Conservation (phyloP, 2,888 invertebrate species). For the Dinocampus coccinellae region DNA sequence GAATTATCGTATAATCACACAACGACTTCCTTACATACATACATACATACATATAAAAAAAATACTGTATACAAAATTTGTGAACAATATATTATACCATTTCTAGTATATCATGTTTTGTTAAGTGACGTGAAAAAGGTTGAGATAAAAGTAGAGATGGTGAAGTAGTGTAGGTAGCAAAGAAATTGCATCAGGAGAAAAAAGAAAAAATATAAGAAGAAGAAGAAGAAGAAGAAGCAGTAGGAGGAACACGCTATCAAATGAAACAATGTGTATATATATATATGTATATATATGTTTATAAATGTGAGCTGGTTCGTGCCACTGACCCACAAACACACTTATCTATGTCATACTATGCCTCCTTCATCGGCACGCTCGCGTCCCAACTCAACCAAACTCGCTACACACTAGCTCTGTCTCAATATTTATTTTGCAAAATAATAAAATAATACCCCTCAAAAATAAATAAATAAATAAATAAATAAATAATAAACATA, state of each 20-base stretch:
- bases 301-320: constrained; percentile 54
- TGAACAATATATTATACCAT: neutral
- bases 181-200: neutral
- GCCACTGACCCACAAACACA: constrained; percentile 68
- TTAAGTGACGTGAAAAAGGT: neutral
- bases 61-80: too few relatives aligned
- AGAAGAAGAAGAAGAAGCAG: neutral
- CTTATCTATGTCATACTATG: constrained; percentile 67
- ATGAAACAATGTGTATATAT: neutral
- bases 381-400: constrained; percentile 18
- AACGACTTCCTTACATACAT: neutral
- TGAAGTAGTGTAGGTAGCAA: neutral
- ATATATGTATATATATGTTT: constrained; percentile 44
- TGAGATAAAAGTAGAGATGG: neutral
- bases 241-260: neutral
- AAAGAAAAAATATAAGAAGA: neutral
- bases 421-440: constrained; percentile 2
- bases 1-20: neutral
- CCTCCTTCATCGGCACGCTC: constrained; percentile 38
- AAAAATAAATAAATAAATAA: neutral
- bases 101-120: neutral
- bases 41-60: too few relatives aligned
- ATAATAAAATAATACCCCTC: neutral
- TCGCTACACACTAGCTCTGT: neutral
- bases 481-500: too few relatives aligned